Evolutionary conservation across 1,140 invertebrate genomes (phyloP).

Genomic region (Brachionus asplanchnoidis): DNA sequence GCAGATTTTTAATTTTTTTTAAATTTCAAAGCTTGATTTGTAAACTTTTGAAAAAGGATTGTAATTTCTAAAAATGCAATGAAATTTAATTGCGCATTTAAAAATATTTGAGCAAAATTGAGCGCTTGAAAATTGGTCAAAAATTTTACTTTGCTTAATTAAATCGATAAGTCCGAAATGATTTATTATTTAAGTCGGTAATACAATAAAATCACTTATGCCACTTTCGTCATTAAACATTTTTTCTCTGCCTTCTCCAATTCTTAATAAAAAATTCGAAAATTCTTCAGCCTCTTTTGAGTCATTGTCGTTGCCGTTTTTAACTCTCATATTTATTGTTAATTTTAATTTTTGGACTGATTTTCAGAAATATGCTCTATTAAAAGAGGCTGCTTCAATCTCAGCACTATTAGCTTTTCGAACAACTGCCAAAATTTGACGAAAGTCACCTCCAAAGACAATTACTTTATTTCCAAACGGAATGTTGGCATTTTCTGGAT

Average conservation of each 20-base stretch:
- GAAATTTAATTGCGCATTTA: not conserved
- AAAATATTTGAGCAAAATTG: too few relatives aligned
- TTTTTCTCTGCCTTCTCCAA: too few relatives aligned
- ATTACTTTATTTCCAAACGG: too few relatives aligned
- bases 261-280: too few relatives aligned
- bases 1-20: too few relatives aligned
- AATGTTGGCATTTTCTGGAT: too few relatives aligned
- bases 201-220: not conserved
- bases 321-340: not conserved
- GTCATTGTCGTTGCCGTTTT: not conserved
- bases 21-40: too few relatives aligned
- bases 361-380: not conserved
- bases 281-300: not conserved
- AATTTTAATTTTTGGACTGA: not conserved
- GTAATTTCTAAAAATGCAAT: too few relatives aligned
- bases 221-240: too few relatives aligned
- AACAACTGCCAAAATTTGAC: not conserved
- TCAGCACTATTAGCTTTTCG: not conserved
- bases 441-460: conserved; percentile 1
- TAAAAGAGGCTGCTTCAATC: conserved; percentile 7
- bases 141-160: too few relatives aligned
- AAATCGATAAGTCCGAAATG: not conserved
- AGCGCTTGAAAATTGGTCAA: too few relatives aligned
- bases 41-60: too few relatives aligned
- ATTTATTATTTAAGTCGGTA: not conserved